A percentile compares a stretch with the other conserved stretches of the same genome.
These are phyloP conservation scores for Stenolophus ochropezus DNA, from an alignment of 2,888 invertebrate genomes.

Conservation along the genomic window DNA sequence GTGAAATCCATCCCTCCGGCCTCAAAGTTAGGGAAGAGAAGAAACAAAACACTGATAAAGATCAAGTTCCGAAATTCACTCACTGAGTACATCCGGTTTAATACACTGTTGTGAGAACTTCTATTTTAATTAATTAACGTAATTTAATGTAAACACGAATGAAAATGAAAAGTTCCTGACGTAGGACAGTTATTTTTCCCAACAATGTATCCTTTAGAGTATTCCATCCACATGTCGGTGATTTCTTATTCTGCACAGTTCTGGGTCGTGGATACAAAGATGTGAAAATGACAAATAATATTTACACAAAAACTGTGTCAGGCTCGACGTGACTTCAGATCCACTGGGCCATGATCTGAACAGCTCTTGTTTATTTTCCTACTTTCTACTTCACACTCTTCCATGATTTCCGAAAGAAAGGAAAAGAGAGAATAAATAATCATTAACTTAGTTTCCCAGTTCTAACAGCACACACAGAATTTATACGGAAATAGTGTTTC, in stretches of 20 bases:
- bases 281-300: conserved; percentile 49
- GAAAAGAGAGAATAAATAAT: background rate
- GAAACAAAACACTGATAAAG: conserved; percentile 30
- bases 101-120: conserved; percentile 19
- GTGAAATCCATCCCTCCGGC: background rate
- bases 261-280: conserved; percentile 10
- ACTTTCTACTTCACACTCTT: background rate
- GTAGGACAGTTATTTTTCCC: background rate
- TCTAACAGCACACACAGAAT: too few relatives aligned
- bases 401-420: background rate
- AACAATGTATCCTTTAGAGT: background rate
- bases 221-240: conserved; percentile 15
- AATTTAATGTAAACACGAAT: conserved; percentile 14
- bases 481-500: too few relatives aligned
- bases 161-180: too few relatives aligned
- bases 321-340: background rate
- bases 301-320: conserved; percentile 45
- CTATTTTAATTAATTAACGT: conserved; percentile 12
- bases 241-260: conserved; percentile 25
- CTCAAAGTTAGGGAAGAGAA: background rate
- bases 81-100: conserved; percentile 14
- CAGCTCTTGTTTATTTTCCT: background rate
- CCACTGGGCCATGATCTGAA: background rate
- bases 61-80: conserved; percentile 18
- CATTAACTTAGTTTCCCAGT: background rate